Conservation (phyloP, 1,140 invertebrate species). For the Drosophila athabasca region DNA sequence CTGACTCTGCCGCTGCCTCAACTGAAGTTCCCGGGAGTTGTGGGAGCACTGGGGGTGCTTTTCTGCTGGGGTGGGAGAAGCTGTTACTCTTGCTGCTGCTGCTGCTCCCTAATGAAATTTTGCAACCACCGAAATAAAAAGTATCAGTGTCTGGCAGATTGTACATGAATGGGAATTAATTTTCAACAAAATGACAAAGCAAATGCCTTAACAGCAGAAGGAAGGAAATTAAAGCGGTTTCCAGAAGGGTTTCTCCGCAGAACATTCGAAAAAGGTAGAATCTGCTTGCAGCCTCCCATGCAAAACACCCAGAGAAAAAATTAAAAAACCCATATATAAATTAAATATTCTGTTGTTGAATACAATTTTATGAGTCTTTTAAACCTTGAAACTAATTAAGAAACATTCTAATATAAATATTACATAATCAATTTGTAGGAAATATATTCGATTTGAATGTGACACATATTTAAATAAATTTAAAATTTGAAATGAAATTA, state of each 20-base stretch:
- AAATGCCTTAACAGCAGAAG: slow-evolving; percentile 62
- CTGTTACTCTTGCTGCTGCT: no score
- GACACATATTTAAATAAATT: no score
- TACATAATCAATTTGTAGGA: no score
- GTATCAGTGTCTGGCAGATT: slow-evolving; percentile 47
- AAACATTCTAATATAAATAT: no score
- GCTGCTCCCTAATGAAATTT: slow-evolving; percentile 59
- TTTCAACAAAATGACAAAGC: slow-evolving; percentile 63
- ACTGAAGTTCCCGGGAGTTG: slow-evolving; percentile 29
- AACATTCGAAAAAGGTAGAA: slow-evolving; percentile 16
- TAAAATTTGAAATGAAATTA: no score
- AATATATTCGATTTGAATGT: no score
- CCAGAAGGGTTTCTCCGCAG: slow-evolving; percentile 24
- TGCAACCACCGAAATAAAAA: slow-evolving; percentile 72
- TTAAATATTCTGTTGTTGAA: no score
- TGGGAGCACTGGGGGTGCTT: slow-evolving; percentile 13
- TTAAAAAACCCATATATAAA: no score
- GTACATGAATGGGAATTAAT: slow-evolving; percentile 75
- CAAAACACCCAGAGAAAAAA: no score
- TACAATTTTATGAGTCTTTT: no score
- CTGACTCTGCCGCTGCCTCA: slow-evolving; percentile 26
- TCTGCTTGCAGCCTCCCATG: not conserved
- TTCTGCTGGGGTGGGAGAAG: not conserved
- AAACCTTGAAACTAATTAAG: no score
- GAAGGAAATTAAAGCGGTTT: slow-evolving; percentile 18